Evolutionary conservation across 2,797 vertebrate genomes (phyloP), one percentile per base, ranked within the genome.

Genomic region (Pyrocephalus nanus): DNA sequence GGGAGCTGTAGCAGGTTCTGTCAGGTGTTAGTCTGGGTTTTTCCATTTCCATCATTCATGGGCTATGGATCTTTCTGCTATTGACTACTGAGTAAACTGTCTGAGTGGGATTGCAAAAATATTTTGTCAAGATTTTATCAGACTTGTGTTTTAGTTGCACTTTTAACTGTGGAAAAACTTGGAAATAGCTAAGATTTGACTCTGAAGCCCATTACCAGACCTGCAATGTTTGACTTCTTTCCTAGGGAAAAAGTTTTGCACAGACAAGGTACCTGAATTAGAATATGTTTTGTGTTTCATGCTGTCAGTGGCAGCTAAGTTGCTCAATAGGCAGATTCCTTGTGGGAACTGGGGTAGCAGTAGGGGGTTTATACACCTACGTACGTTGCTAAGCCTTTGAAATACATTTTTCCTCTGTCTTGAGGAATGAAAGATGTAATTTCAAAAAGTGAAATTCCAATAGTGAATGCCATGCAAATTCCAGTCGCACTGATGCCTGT

Each of bases 231-330:
- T 40, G 8, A 10, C 15, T 57, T 90, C 32, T 21, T 76, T 74
- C 64, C 32, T 55, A 42, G 38, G 17, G 30, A 48, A 48, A 32
- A 78, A 15, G 13, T 34, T 79, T 64, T 62, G n/a, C 9, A 15
- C 20, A 7, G 20, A 25, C 0, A 0, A 47, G 9, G 36, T n/a
- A 12, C 17, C 27, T 77, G 61, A 55, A 15, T 29, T 58, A 15
- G 13, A 69, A 25, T 54, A 27, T 3, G 5, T 76, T 65, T 86
- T 50, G 51, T 73, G 30, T 11, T 70, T 32, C 15, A 12, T 3
- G 3, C 42, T 67, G 29, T 55, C 10, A 5, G 62, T 19, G 38
- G 54, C 71, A 57, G 21, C 27, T 32, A 54, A 72, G 47, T 66
- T 32, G 13, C 17, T 47, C 9, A 36, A 27, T 70, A 38, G 58